A percentile compares a stretch with the other conserved stretches of the same genome.
Conservation (phyloP, 2,113 vertebrate genomes). For the Myotis brandtii region DNA sequence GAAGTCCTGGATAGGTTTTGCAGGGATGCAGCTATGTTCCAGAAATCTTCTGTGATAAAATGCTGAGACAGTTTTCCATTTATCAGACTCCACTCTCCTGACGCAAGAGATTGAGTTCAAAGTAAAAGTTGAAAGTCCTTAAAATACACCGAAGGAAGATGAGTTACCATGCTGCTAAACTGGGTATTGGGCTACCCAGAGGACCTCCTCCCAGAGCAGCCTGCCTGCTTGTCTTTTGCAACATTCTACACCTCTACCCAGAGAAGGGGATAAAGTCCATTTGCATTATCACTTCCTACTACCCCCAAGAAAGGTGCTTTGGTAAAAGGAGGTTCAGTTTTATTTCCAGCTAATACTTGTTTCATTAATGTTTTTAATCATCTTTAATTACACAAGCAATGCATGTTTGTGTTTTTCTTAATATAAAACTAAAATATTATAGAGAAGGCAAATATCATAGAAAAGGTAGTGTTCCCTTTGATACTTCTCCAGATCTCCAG, state of each 20-base stretch:
- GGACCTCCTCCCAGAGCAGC: not conserved
- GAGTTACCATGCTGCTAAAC: not conserved
- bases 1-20: constrained; percentile 27
- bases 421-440: not conserved
- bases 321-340: not conserved
- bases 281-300: not conserved
- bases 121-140: constrained; percentile 18
- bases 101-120: not conserved
- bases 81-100: not conserved
- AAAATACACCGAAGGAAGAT: not conserved
- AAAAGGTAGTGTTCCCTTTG: not conserved
- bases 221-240: not conserved
- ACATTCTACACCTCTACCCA: not conserved
- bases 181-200: not conserved
- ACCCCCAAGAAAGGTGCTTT: not conserved
- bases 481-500: not conserved
- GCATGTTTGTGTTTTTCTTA: not conserved
- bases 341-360: constrained; percentile 2
- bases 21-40: not conserved
- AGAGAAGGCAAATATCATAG: not conserved
- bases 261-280: not conserved
- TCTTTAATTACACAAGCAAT: not conserved
- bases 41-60: constrained; percentile 52
- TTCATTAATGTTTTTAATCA: not conserved
- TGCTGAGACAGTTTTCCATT: not conserved